Conservation (phyloP, 2,797 vertebrate species). For the Hoplostethus mediterraneus region DNA sequence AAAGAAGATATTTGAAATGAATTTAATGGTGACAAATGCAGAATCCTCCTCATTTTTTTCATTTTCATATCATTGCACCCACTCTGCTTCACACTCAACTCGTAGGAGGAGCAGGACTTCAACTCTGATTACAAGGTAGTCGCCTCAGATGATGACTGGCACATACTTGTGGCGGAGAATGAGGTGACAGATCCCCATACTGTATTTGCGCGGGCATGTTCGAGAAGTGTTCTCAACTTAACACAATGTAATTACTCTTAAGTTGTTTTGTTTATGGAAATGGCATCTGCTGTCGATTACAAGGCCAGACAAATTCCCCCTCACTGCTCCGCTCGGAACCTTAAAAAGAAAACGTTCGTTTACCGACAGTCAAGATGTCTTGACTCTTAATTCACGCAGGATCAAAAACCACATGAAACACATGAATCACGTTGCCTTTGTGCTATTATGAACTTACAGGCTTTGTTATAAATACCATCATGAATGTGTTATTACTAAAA, state of each 20-base stretch:
- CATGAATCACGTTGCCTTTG: background rate
- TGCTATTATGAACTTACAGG: no score
- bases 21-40: no score
- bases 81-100: no score
- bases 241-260: slow-evolving; percentile 36
- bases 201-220: background rate
- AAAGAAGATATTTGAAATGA: no score
- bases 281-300: slow-evolving; percentile 86
- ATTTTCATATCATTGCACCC: no score
- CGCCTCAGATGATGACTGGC: background rate
- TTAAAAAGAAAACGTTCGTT: slow-evolving; percentile 66
- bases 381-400: background rate
- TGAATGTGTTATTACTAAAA: no score
- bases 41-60: no score
- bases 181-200: background rate
- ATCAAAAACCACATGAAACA: slow-evolving; percentile 4
- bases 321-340: slow-evolving; percentile 85
- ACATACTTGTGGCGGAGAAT: background rate
- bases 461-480: no score
- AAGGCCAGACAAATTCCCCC: slow-evolving; percentile 83
- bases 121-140: slow-evolving; percentile 1
- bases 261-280: slow-evolving; percentile 54
- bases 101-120: no score
- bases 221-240: slow-evolving; percentile 28
- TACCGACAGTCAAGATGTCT: background rate